These are phyloP conservation scores for Danio albolineatus DNA, from an alignment of 2,797 vertebrate genomes.

Conservation along the genomic window DNA sequence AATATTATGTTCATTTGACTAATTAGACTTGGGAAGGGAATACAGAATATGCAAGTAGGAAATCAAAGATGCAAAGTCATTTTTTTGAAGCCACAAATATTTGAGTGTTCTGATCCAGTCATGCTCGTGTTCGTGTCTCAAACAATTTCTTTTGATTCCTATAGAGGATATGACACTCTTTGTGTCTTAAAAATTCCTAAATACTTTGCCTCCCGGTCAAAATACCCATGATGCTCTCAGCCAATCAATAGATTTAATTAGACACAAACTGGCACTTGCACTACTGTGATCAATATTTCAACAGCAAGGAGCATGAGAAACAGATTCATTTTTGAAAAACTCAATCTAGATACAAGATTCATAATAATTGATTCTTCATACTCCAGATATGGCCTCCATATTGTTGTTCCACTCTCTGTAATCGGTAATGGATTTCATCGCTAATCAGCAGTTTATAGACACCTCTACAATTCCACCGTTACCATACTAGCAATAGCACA, in stretches of 20 bases:
- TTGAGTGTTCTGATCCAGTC: background rate
- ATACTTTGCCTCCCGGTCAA: slow-evolving; percentile 12
- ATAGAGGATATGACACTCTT: slow-evolving; percentile 20
- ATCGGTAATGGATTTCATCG: slow-evolving; percentile 32
- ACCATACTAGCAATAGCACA: slow-evolving; percentile 16
- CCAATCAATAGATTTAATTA: slow-evolving; percentile 75
- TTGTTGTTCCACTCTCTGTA: slow-evolving; percentile 72
- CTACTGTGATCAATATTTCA: slow-evolving; percentile 73
- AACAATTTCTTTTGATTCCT: slow-evolving; percentile 4
- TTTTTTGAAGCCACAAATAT: slow-evolving; percentile 28
- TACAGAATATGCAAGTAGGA: slow-evolving; percentile 25
- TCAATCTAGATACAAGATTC: slow-evolving; percentile 73
- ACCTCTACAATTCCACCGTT: slow-evolving; percentile 3
- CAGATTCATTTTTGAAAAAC: slow-evolving; percentile 71
- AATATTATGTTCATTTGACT: slow-evolving; percentile 54
- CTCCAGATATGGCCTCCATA: slow-evolving; percentile 71
- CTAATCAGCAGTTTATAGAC: slow-evolving; percentile 31
- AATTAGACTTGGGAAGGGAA: slow-evolving; percentile 52
- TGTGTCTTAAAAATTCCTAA: slow-evolving; percentile 13
- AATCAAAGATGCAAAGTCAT: slow-evolving; percentile 33
- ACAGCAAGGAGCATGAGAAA: slow-evolving; percentile 69
- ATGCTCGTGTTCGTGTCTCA: background rate
- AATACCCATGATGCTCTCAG: slow-evolving; percentile 43
- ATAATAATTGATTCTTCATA: slow-evolving; percentile 72
- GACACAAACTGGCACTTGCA: slow-evolving; percentile 73